phyloP scores from a whole-genome alignment of 2,113 vertebrate genomes.

The Lethenteron reissneri region DNA sequence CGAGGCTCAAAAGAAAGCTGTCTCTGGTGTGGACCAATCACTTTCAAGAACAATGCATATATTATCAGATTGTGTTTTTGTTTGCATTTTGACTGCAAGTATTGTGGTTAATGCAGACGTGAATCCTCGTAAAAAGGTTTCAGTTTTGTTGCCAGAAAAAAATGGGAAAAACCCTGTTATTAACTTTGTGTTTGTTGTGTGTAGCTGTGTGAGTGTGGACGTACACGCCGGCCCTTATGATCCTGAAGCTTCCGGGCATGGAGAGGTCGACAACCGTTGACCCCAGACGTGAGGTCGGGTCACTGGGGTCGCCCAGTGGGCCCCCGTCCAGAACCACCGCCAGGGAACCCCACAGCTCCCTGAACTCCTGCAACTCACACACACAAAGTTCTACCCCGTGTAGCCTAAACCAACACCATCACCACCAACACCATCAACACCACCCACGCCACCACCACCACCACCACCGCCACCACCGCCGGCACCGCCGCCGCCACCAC shows the following conservation, averaged over 20 bases:
- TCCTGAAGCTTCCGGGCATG: conserved; percentile 34
- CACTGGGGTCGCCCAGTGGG: conserved; percentile 36
- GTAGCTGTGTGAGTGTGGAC: conserved; percentile 11
- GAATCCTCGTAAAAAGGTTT: too few species aligned
- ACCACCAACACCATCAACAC: neutral
- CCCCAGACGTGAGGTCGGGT: conserved; percentile 42
- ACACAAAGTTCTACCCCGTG: neutral
- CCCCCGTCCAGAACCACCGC: conserved; percentile 63
- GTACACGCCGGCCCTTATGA: conserved; percentile 79
- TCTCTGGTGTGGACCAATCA: too few species aligned
- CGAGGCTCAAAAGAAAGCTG: too few species aligned
- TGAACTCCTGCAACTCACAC: conserved; percentile 44
- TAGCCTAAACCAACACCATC: neutral
- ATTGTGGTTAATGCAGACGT: too few species aligned
- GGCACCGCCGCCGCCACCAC: too few species aligned
- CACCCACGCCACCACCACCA: neutral
- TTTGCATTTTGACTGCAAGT: too few species aligned
- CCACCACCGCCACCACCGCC: neutral
- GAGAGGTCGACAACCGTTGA: conserved; percentile 78
- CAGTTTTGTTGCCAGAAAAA: too few species aligned
- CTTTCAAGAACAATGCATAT: too few species aligned
- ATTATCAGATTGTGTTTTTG: too few species aligned
- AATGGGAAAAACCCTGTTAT: too few species aligned
- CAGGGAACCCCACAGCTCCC: conserved; percentile 60
- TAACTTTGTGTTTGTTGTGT: too few species aligned